Evolutionary conservation across 2,797 vertebrate genomes (phyloP).

Genomic region (Cottoperca gobio): DNA sequence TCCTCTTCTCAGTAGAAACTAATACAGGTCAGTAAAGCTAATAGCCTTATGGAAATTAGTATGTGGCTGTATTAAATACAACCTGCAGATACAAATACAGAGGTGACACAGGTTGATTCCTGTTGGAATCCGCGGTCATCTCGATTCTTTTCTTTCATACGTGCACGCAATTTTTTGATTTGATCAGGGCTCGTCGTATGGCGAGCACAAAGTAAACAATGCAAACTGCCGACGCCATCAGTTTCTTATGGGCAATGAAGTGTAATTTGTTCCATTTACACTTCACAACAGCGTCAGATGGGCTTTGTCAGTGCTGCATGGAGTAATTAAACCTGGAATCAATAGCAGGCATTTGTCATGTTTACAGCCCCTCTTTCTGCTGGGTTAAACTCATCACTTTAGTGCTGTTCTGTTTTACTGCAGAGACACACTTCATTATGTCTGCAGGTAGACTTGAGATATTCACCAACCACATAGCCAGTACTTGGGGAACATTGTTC

Average conservation of each 20-base stretch:
- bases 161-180: slow-evolving; percentile 89
- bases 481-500: slow-evolving; percentile 91
- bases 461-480: slow-evolving; percentile 93
- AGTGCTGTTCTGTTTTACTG: slow-evolving; percentile 99
- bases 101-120: slow-evolving; percentile 24
- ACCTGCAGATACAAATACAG: neutral
- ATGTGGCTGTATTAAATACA: slow-evolving; percentile 9
- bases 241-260: slow-evolving; percentile 99
- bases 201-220: slow-evolving; percentile 97
- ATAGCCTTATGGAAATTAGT: slow-evolving; percentile 20
- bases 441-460: slow-evolving; percentile 99
- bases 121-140: slow-evolving; percentile 9
- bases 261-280: slow-evolving; percentile 99
- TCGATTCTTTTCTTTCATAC: slow-evolving; percentile 39
- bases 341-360: slow-evolving; percentile 99
- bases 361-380: slow-evolving; percentile 99
- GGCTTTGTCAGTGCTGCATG: slow-evolving; percentile 99
- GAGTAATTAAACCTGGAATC: slow-evolving; percentile 99
- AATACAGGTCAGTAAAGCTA: slow-evolving; percentile 27
- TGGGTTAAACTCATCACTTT: slow-evolving; percentile 99
- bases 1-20: slow-evolving; percentile 21
- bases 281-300: slow-evolving; percentile 99
- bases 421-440: slow-evolving; percentile 99
- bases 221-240: slow-evolving; percentile 99
- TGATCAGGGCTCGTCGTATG: slow-evolving; percentile 95